Percentiles rank a stretch among this genome's conserved stretches.
These are phyloP conservation scores for Halictus rubicundus DNA, from an alignment of 1,140 invertebrate genomes.

Conservation along the genomic window DNA sequence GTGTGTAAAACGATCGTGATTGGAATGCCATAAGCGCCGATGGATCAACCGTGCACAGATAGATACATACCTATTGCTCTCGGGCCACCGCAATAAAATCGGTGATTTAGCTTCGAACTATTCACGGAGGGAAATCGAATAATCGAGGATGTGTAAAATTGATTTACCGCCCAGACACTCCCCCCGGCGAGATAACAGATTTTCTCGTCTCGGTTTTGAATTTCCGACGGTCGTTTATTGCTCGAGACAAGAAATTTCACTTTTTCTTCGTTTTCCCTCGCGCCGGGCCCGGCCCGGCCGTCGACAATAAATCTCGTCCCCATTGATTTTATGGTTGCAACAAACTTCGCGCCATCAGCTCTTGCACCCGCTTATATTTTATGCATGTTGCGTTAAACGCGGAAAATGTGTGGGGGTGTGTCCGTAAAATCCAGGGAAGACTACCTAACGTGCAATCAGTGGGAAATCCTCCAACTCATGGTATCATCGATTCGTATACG, in stretches of 20 bases:
- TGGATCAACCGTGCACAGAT: not conserved
- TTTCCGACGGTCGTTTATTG: constrained; percentile 29
- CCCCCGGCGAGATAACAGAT: constrained; percentile 5
- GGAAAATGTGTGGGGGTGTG: not conserved
- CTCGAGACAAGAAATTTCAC: no score
- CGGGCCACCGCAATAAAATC: constrained; percentile 41
- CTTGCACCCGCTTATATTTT: not conserved
- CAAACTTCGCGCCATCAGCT: constrained; percentile 1
- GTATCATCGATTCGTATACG: no score
- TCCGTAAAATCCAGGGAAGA: not conserved
- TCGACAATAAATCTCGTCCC: constrained; percentile 25
- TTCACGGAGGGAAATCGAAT: constrained; percentile 25
- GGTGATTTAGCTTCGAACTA: constrained; percentile 38
- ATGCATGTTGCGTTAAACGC: not conserved
- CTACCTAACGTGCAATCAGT: no score
- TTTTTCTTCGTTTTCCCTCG: no score
- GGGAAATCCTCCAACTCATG: no score
- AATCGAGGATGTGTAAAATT: constrained; percentile 45
- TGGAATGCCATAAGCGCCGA: constrained; percentile 36
- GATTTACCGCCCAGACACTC: constrained; percentile 29
- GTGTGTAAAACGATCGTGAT: constrained; percentile 43
- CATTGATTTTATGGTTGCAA: constrained; percentile 23
- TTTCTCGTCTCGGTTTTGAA: constrained; percentile 10
- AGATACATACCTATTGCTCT: not conserved
- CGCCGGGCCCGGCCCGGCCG: not conserved